Evolutionary conservation across 1,140 invertebrate genomes (phyloP).

Genomic region (Eumeta japonica): DNA sequence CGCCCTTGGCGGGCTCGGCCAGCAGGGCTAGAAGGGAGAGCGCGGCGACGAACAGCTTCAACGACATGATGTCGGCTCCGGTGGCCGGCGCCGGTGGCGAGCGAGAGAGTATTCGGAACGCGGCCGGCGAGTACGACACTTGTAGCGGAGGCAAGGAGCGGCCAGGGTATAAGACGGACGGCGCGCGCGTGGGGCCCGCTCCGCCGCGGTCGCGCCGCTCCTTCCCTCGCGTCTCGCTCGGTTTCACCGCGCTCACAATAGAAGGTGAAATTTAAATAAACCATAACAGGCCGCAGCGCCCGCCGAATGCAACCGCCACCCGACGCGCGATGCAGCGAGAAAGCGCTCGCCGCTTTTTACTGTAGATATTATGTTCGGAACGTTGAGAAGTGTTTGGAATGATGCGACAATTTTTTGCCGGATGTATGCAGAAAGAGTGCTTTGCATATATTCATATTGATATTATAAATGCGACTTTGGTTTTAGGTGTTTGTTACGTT

Average conservation of each 20-base stretch:
- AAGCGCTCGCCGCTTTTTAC: too few relatives aligned
- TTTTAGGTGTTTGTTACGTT: too few relatives aligned
- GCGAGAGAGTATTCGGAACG: background rate
- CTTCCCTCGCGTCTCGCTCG: slow-evolving; percentile 38
- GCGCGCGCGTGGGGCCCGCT: slow-evolving; percentile 28
- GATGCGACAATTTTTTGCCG: too few relatives aligned
- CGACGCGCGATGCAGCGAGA: slow-evolving; percentile 43
- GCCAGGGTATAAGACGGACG: background rate
- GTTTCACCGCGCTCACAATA: slow-evolving; percentile 50
- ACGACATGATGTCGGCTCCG: slow-evolving; percentile 38
- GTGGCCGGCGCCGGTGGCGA: slow-evolving; percentile 7
- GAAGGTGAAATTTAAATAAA: slow-evolving; percentile 56
- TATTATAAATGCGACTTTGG: too few relatives aligned
- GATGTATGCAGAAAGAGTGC: too few relatives aligned
- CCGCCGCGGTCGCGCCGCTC: slow-evolving; percentile 36
- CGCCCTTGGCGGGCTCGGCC: slow-evolving; percentile 22
- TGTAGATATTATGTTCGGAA: too few relatives aligned
- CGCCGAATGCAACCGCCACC: slow-evolving; percentile 7
- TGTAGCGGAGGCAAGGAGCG: too few relatives aligned
- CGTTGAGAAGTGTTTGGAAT: too few relatives aligned
- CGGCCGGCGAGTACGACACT: slow-evolving; percentile 1
- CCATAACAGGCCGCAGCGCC: slow-evolving; percentile 41
- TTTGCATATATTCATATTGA: too few relatives aligned
- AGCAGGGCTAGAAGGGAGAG: slow-evolving; percentile 28
- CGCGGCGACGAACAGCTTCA: slow-evolving; percentile 21